Evolutionary conservation across 2,797 vertebrate species (phyloP).

Genomic region (Leuciscus waleckii): DNA sequence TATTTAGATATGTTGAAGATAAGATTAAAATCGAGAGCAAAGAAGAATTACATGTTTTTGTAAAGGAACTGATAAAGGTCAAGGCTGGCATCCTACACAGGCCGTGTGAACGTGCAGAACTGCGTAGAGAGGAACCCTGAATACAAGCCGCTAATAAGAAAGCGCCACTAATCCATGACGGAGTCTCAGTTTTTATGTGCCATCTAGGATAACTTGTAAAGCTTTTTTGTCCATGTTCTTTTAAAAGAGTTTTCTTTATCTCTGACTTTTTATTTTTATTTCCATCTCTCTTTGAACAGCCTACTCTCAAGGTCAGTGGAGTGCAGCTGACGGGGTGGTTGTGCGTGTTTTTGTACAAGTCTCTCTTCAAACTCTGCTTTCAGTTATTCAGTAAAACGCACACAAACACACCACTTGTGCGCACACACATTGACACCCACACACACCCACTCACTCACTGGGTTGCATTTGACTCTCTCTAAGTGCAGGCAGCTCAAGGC

Average conservation of each 20-base stretch:
- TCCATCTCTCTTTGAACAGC: constrained; percentile 43
- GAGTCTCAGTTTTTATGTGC: constrained; percentile 1
- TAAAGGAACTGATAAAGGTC: not conserved
- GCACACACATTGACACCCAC: constrained; percentile 42
- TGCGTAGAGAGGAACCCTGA: constrained; percentile 13
- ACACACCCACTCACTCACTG: constrained; percentile 37
- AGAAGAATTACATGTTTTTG: not conserved
- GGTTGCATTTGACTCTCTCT: constrained; percentile 37
- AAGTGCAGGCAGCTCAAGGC: constrained; percentile 49
- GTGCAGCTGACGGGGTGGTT: constrained; percentile 55
- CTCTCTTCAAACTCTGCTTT: constrained; percentile 65
- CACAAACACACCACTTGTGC: constrained; percentile 42
- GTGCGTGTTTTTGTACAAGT: constrained; percentile 39
- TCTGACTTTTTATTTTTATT: constrained; percentile 41
- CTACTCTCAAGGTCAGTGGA: constrained; percentile 70
- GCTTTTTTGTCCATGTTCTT: constrained; percentile 20
- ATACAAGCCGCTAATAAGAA: constrained; percentile 29
- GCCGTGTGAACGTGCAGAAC: not conserved
- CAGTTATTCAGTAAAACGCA: constrained; percentile 32
- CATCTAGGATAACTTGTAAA: constrained; percentile 23
- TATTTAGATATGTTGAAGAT: not conserved
- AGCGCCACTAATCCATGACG: constrained; percentile 10
- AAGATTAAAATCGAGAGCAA: not conserved
- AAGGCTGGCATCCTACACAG: constrained; percentile 19
- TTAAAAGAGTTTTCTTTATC: constrained; percentile 40